Percentiles rank a stretch among this genome's conserved stretches.
These are phyloP conservation scores for Halcyon leucocephala DNA, from an alignment of 2,797 vertebrate genomes.

Conservation along the genomic window DNA sequence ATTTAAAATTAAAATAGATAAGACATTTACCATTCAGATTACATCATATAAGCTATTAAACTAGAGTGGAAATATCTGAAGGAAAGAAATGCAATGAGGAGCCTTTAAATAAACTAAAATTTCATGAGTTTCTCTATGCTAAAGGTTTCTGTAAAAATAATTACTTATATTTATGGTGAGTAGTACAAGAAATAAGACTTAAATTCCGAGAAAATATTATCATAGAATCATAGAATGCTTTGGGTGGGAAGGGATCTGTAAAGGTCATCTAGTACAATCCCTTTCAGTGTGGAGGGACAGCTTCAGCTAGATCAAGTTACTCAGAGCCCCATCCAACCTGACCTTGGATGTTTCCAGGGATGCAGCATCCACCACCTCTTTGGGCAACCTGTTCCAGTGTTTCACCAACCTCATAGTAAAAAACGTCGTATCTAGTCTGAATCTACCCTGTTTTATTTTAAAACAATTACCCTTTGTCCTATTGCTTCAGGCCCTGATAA, in stretches of 20 bases:
- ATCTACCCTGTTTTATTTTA: not conserved
- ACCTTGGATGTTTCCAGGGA: not conserved
- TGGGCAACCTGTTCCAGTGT: not conserved
- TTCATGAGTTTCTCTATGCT: not conserved
- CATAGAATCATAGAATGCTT: not conserved
- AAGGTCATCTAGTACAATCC: not conserved
- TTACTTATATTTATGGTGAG: not conserved
- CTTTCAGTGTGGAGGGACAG: fast-evolving
- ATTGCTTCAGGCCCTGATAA: no score
- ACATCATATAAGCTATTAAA: not conserved
- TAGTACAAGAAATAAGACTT: not conserved
- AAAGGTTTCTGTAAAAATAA: not conserved
- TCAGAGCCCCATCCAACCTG: not conserved
- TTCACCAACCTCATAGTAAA: not conserved
- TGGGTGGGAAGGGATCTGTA: not conserved
- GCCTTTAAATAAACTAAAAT: not conserved
- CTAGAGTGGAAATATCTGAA: not conserved
- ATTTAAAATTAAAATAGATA: not conserved
- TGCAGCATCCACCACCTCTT: not conserved
- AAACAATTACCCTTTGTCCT: not conserved
- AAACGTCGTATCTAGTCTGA: not conserved
- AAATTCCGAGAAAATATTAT: not conserved
- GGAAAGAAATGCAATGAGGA: not conserved
- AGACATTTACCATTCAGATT: not conserved
- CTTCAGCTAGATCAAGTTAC: not conserved